Evolutionary conservation across 2,888 invertebrate species (phyloP), one percentile per base, ranked within the genome.

Genomic region (Baronia brevicornis): DNA sequence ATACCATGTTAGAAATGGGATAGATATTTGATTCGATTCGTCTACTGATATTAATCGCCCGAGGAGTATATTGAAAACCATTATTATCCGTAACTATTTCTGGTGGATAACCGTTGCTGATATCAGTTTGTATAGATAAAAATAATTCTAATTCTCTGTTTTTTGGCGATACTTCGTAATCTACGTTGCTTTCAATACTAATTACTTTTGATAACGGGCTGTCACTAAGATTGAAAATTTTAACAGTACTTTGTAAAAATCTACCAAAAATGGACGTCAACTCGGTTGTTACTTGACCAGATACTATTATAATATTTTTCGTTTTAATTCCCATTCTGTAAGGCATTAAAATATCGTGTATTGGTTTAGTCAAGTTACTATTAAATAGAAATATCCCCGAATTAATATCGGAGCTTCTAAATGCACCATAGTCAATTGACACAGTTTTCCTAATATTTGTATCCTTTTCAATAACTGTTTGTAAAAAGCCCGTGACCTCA

Each of bases 331-430:
- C 90, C 3, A 87, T 86, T 42, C 87, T 86, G 54, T 91, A 94
- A 21, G 89, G 90, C 38, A 88, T 87, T 22, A 94, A 71, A 11
- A 94, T 88, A 60, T 95, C 93, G 46, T 90, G 87, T 54, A 96
- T 89, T 13, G 91, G 91, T 39, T 94, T 95, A 3, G 90, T 86
- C 7, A 91, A 87, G 53, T 93, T 92, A 0, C 93, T 95, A 75
- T 96, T 95, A 61, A 99, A 98, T 8, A 99, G 86, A 68, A 98
- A 99, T 6, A 98, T 97, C 0, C 98, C 98, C 6, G 96, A 95
- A 66, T 95, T 93, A 54, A 91, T 90, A 62, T 92, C 91, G 0
- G 94, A 92, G 36, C 95, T 95, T 31, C 89, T 88, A 62, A 97
- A 97, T 0, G 95, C 94, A 0, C 93, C 91, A 58, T 95, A 96